phyloP scores from a whole-genome alignment of 2,888 invertebrate species.

The Sphecodes monilicornis region DNA sequence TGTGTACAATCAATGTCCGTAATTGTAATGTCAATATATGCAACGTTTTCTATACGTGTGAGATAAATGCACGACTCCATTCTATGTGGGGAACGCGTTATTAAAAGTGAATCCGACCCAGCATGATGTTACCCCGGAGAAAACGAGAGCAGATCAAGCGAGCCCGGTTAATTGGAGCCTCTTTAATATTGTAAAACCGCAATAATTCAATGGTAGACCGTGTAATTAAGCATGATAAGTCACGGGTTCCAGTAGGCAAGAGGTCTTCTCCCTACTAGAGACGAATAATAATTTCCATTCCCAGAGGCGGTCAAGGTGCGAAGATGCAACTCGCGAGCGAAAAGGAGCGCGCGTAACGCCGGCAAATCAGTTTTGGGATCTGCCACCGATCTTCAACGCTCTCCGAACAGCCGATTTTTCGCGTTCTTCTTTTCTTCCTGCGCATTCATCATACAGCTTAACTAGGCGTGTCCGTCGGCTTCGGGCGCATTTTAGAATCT shows the following conservation, averaged over 20 bases:
- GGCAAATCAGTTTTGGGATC: conserved; percentile 73
- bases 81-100: background rate
- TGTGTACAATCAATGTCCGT: background rate
- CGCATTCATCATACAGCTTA: conserved; percentile 74
- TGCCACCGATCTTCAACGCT: conserved; percentile 75
- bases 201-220: conserved; percentile 70
- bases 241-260: conserved; percentile 63
- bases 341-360: conserved; percentile 54
- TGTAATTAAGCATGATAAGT: conserved; percentile 75
- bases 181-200: conserved; percentile 66
- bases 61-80: background rate
- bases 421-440: conserved; percentile 54
- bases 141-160: conserved; percentile 38
- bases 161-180: conserved; percentile 61
- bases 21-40: background rate
- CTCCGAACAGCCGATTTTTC: conserved; percentile 36
- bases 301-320: conserved; percentile 64
- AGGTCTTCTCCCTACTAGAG: conserved; percentile 54
- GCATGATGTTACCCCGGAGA: background rate
- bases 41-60: background rate
- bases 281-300: conserved; percentile 70
- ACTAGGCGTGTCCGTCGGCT: conserved; percentile 75
- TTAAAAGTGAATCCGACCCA: conserved; percentile 27
- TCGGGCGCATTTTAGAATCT: conserved; percentile 63
- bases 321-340: conserved; percentile 36